A percentile compares a stretch with the other conserved stretches of the same genome.
Evolutionary conservation across 2,888 invertebrate species (phyloP).

Genomic region (Prostheceraeus crozeri): DNA sequence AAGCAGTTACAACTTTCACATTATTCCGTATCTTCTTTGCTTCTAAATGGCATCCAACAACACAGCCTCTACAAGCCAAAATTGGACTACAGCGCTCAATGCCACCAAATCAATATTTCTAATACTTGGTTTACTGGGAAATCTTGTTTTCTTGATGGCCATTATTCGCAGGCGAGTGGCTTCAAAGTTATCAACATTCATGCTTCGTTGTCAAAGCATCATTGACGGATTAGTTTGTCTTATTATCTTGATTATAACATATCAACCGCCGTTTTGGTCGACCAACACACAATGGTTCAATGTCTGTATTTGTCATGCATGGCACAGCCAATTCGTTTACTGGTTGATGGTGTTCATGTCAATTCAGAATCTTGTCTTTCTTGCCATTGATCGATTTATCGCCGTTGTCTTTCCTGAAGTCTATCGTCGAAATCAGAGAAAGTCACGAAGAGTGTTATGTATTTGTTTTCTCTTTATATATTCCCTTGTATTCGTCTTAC

Average conservation of each 20-base stretch:
- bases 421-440: not conserved
- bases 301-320: not conserved
- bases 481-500: not conserved
- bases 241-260: not conserved
- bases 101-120: no score
- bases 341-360: slow-evolving; percentile 11
- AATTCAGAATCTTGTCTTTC: slow-evolving; percentile 1
- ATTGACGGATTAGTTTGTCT: slow-evolving; percentile 18
- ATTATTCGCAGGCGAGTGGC: not conserved
- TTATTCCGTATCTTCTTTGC: no score
- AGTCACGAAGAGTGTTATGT: not conserved
- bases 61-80: no score
- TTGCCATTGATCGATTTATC: slow-evolving; percentile 14
- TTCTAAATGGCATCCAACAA: no score
- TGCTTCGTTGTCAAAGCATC: not conserved
- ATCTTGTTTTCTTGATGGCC: slow-evolving; percentile 1
- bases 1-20: no score
- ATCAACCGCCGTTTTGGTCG: not conserved
- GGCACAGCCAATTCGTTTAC: slow-evolving; percentile 4
- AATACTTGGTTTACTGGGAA: no score
- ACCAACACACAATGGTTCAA: not conserved
- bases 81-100: no score
- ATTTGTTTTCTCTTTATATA: not conserved
- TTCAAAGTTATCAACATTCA: slow-evolving; percentile 10
- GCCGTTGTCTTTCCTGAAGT: slow-evolving; percentile 2